Evolutionary conservation across 53 echinoderm and acorn worm species (phyloP), one percentile per base, ranked within the genome.

Genomic region (Mesocentrotus franciscanus): DNA sequence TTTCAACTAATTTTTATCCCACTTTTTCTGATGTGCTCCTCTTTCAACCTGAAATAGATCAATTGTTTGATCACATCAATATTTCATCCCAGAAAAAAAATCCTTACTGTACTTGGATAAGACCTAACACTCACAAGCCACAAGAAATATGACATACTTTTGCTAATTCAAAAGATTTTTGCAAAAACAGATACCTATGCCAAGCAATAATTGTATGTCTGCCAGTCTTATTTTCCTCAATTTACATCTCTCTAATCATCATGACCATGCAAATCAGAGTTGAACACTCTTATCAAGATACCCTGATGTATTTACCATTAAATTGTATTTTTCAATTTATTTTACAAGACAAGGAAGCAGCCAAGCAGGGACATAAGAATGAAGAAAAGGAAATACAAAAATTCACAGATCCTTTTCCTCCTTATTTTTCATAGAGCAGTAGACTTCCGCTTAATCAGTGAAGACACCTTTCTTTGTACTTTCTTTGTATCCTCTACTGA

Each of bases 131-230:
- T 87, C n/a, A 27, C 12, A 57, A 3, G 27, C 87, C 27, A 14
- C 18, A 91, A 91, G 66, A 91, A 91, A 66, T 10, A 68, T 20
- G 66, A 34, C 66, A 91, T 91, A 35, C 34, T 91, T 85, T 91
- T 91, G 91, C 66, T 87, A 66, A 90, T 90, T 39, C 26, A 56
- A 89, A 90, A 58, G 59, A 89, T 90, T 66, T 11, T 91, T 11
- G 91, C 61, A 91, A 91, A 90, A 91, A 91, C 91, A 91, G 20
- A 66, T 29, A 61, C 39, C 91, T 91, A 30, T 91, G 91, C 91
- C 91, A 91, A 91, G 91, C 61, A 91, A 66, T 91, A 91, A 92
- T 92, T 92, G 92, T 75, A 74, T 56, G 92, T 71, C 92, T 92
- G 71, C 92, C 92, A 92, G 74, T 92, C 74, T 74, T 70, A 92